phyloP scores from a whole-genome alignment of 2,888 invertebrate species.

The Callyntrura sp. region DNA sequence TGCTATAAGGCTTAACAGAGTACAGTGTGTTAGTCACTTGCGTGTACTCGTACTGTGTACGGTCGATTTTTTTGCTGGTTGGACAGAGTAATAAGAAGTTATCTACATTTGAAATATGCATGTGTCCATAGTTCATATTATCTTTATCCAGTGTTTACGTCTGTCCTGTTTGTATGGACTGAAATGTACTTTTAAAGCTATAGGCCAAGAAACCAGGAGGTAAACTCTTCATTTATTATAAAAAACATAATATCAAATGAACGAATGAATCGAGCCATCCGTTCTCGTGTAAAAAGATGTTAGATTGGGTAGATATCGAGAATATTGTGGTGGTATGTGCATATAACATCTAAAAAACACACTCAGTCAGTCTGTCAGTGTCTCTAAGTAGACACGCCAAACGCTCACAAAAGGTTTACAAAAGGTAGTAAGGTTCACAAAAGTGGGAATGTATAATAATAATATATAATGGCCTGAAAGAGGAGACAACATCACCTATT shows the following conservation, averaged over 20 bases:
- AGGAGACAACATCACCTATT: no score
- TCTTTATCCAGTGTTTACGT: background rate
- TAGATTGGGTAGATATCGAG: constrained; percentile 37
- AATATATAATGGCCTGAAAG: no score
- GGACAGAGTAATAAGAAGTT: background rate
- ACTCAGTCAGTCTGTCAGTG: no score
- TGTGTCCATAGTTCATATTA: background rate
- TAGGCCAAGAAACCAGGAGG: constrained; percentile 20
- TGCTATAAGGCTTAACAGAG: constrained; percentile 19
- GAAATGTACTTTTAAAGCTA: background rate
- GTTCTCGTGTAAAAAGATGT: constrained; percentile 61
- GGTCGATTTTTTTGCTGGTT: background rate
- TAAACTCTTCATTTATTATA: constrained; percentile 21
- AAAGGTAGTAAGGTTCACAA: background rate
- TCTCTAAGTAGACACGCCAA: background rate
- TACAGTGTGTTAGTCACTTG: background rate
- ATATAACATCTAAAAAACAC: background rate
- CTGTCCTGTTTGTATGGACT: background rate
- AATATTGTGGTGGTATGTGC: background rate
- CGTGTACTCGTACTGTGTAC: background rate
- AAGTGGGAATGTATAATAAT: background rate
- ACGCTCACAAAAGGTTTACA: background rate
- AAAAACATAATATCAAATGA: constrained; percentile 15
- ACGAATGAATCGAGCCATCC: constrained; percentile 54
- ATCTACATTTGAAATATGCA: background rate